Conservation (phyloP, 2,113 vertebrate species). For the Gobio gobio region DNA sequence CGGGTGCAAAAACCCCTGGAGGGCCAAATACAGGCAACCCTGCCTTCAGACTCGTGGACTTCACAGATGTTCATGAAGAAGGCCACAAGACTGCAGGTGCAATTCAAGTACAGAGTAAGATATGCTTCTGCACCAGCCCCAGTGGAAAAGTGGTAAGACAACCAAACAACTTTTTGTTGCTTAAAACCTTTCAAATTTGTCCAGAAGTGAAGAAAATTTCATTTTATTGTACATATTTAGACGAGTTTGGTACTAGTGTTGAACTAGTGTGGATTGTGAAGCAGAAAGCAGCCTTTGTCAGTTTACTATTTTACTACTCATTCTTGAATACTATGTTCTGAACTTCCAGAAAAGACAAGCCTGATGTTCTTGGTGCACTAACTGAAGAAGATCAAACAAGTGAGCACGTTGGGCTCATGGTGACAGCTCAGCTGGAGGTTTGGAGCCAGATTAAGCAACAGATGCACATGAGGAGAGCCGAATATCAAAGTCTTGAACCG, state of each 20-base stretch:
- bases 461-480: background rate
- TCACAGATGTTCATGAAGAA: no score
- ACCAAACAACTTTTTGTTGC: no score
- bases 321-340: background rate
- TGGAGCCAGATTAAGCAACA: conserved; percentile 32
- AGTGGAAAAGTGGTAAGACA: conserved; percentile 21
- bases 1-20: no score
- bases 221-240: background rate
- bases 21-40: no score
- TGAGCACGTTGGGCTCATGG: background rate
- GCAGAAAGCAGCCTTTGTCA: background rate
- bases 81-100: no score
- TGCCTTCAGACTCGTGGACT: no score
- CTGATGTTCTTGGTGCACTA: conserved; percentile 6
- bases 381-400: conserved; percentile 14
- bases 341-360: background rate
- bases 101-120: no score
- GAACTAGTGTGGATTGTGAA: background rate
- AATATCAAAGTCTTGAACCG: conserved; percentile 25
- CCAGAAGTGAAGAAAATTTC: background rate
- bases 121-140: no score
- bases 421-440: conserved; percentile 30
- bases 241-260: background rate
- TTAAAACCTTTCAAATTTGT: background rate
- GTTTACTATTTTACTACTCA: background rate